phyloP scores from a whole-genome alignment of 2,113 vertebrate genomes.

The Cairina moschata region DNA sequence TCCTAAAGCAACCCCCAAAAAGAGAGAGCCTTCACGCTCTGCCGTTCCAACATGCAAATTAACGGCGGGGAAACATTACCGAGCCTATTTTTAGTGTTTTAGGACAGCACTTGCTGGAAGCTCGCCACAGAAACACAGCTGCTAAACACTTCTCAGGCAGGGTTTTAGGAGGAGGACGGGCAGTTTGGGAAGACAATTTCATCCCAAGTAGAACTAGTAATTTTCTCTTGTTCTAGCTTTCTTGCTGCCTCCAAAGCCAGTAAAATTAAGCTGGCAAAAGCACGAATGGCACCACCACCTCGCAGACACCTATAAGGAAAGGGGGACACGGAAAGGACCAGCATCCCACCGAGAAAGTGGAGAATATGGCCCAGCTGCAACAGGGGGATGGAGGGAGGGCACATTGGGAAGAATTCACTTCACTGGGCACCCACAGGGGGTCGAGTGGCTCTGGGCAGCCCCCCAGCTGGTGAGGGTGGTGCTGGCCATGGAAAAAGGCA shows the following conservation, averaged over 20 bases:
- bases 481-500: not conserved
- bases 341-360: not conserved
- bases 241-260: not conserved
- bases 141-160: not conserved
- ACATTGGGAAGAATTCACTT: not conserved
- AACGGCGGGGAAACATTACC: rapidly evolving
- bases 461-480: not conserved
- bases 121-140: not conserved
- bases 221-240: not conserved
- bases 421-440: rapidly evolving
- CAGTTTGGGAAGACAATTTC: not conserved
- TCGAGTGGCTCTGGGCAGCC: rapidly evolving
- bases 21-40: not conserved
- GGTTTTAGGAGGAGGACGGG: not conserved
- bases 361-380: not conserved
- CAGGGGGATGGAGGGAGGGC: not conserved
- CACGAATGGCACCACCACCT: not conserved
- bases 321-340: not conserved
- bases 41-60: not conserved
- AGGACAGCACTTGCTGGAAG: not conserved
- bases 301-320: not conserved
- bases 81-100: not conserved
- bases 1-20: not conserved
- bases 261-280: not conserved
- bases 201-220: not conserved